Percentiles rank a stretch among this genome's conserved stretches.
Conservation (phyloP, 2,888 invertebrate genomes). For the Diadromus collaris region DNA sequence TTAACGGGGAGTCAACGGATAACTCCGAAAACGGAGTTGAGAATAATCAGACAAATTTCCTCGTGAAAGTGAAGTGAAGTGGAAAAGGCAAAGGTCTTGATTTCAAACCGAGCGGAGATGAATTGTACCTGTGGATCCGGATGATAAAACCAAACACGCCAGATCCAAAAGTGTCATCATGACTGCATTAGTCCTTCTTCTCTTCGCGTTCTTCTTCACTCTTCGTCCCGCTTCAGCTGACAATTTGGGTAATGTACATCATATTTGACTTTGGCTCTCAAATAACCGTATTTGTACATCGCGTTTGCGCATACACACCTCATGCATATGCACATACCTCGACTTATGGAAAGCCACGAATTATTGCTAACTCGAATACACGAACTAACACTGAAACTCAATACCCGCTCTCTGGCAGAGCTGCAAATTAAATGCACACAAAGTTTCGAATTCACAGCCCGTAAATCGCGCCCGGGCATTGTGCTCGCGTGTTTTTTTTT, state of each 20-base stretch:
- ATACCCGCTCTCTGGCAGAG: not conserved
- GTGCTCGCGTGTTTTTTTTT: not conserved
- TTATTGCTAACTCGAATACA: constrained; percentile 5
- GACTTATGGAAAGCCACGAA: constrained; percentile 4
- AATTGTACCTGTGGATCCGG: constrained; percentile 61
- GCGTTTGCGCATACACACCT: not conserved
- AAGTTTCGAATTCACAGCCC: not conserved
- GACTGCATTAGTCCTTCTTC: constrained; percentile 63
- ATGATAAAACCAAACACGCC: constrained; percentile 58
- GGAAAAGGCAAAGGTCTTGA: constrained; percentile 37
- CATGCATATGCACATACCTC: constrained; percentile 10
- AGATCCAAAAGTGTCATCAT: constrained; percentile 64
- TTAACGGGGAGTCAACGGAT: not conserved
- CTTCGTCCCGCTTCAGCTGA: constrained; percentile 66
- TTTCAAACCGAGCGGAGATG: constrained; percentile 51
- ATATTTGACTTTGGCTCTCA: constrained; percentile 26
- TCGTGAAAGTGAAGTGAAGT: constrained; percentile 17
- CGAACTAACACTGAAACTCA: not conserved
- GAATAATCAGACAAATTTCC: constrained; percentile 2
- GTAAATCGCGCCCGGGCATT: not conserved
- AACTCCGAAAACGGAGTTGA: not conserved
- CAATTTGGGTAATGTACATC: constrained; percentile 71
- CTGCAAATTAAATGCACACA: not conserved
- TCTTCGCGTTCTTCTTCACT: constrained; percentile 64
- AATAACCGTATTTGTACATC: not conserved